Percentiles rank a stretch among this genome's conserved stretches.
Evolutionary conservation across 30 jellyfish, hydroid and myxozoan species (phyloP).

Genomic region (Cassiopea xamachana): DNA sequence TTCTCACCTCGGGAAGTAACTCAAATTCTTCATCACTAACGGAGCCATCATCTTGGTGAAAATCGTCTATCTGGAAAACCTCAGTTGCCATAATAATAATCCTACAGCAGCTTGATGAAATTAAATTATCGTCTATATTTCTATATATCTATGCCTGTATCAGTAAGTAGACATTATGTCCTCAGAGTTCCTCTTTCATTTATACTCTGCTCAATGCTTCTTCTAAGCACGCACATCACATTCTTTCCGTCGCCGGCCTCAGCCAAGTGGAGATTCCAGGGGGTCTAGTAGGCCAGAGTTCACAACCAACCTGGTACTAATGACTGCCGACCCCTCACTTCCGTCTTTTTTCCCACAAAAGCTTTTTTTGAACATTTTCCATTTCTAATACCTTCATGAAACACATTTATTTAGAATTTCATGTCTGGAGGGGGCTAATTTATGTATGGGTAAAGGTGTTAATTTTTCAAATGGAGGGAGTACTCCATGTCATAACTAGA

Average conservation of each 20-base stretch:
- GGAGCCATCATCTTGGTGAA: constrained; percentile 82
- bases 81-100: constrained; percentile 81
- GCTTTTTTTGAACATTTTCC: no score
- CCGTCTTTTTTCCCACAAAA: no score
- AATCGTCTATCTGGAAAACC: constrained; percentile 95
- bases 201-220: constrained; percentile 30
- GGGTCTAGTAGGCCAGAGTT: background rate
- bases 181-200: constrained; percentile 15
- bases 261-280: constrained; percentile 16
- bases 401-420: no score
- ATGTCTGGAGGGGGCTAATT: no score
- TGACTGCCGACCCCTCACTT: no score
- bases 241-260: constrained; percentile 44
- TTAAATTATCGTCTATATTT: background rate
- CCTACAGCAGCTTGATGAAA: background rate
- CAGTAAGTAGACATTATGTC: background rate
- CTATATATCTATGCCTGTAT: no score
- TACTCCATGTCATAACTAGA: no score
- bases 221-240: constrained; percentile 48
- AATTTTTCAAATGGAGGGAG: no score
- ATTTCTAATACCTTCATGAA: no score
- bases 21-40: constrained; percentile 97
- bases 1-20: constrained; percentile 84
- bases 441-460: no score
- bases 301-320: no score